phyloP scores from a whole-genome alignment of 2,888 invertebrate genomes.

The Leucoma salicis region DNA sequence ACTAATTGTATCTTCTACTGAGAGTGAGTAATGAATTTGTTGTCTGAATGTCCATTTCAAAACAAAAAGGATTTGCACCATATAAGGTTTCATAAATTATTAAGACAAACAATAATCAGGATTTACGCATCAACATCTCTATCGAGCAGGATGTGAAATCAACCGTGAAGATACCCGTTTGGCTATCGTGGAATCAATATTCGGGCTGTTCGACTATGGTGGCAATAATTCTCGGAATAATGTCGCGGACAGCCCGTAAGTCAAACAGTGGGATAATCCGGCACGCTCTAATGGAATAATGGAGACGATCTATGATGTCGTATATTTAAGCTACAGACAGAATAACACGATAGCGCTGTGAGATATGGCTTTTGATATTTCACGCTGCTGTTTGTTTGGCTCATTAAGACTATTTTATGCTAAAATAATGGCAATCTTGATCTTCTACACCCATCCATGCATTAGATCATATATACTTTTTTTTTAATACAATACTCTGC shows the following conservation, averaged over 20 bases:
- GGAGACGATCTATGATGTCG: conserved; percentile 41
- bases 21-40: too few species aligned
- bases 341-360: conserved; percentile 17
- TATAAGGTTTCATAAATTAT: too few species aligned
- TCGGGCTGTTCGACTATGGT: conserved; percentile 18
- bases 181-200: conserved; percentile 30
- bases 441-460: too few species aligned
- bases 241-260: conserved; percentile 40
- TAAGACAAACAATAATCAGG: too few species aligned
- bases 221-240: conserved; percentile 33
- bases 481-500: too few species aligned
- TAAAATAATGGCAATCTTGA: too few species aligned
- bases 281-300: conserved; percentile 46
- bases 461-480: too few species aligned
- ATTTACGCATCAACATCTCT: background rate
- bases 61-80: too few species aligned
- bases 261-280: conserved; percentile 40
- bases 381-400: conserved; percentile 10
- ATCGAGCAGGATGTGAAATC: background rate
- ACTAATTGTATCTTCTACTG: too few species aligned
- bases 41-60: too few species aligned
- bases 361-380: conserved; percentile 17
- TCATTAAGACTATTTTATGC: too few species aligned
- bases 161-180: conserved; percentile 11
- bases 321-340: conserved; percentile 34